Evolutionary conservation across 1,140 invertebrate genomes (phyloP).

Genomic region (Macrosteles quadrilineatus): DNA sequence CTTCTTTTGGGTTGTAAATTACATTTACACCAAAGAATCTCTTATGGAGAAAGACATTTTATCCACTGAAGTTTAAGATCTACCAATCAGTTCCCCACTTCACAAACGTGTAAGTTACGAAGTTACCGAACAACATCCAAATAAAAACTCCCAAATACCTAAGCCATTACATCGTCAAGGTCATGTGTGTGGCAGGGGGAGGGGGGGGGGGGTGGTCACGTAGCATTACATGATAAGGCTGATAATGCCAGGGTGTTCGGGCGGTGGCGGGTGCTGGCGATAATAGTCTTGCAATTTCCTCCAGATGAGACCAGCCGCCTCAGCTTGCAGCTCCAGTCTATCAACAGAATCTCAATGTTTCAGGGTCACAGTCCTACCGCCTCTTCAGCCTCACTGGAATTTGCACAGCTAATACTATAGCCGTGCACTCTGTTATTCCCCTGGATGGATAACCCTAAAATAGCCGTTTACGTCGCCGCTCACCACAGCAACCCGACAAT

Average conservation of each 20-base stretch:
- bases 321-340: not conserved
- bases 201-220: not conserved
- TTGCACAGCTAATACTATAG: slow-evolving; percentile 10
- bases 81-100: too few species aligned
- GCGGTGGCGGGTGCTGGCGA: not conserved
- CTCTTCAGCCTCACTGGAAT: not conserved
- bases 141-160: too few species aligned
- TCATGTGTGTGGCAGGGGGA: too few species aligned
- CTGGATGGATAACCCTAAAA: not conserved
- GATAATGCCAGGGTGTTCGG: not conserved
- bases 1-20: too few species aligned
- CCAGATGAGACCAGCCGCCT: not conserved
- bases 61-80: too few species aligned
- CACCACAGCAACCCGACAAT: too few species aligned
- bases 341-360: slow-evolving; percentile 13
- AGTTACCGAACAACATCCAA: too few species aligned
- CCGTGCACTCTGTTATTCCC: not conserved
- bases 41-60: too few species aligned
- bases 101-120: too few species aligned
- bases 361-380: not conserved
- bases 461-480: slow-evolving; percentile 1
- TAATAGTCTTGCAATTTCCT: slow-evolving; percentile 18
- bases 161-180: too few species aligned
- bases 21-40: too few species aligned
- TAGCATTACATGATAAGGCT: not conserved